Evolutionary conservation across 2,797 vertebrate species (phyloP).

Genomic region (Hephaestus fuliginosus): DNA sequence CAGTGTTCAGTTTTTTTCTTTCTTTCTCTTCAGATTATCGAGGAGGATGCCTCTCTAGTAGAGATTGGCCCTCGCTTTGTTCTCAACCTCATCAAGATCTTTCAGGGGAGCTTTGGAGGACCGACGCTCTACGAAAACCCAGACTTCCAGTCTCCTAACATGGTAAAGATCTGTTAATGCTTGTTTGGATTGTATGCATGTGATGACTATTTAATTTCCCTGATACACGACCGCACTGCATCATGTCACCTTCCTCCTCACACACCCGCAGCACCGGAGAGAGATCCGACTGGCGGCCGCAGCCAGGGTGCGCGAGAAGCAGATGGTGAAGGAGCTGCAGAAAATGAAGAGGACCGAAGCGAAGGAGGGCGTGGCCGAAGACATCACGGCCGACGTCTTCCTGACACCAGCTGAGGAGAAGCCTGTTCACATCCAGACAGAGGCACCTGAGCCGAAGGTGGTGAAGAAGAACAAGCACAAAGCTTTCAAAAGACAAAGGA

Average conservation of each 20-base stretch:
- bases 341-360: constrained; percentile 86
- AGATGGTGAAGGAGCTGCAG: constrained; percentile 92
- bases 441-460: constrained; percentile 85
- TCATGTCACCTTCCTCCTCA: background rate
- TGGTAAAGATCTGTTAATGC: constrained; percentile 82
- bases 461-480: constrained; percentile 88
- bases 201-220: background rate
- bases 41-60: constrained; percentile 96
- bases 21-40: constrained; percentile 89
- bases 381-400: constrained; percentile 93
- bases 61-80: constrained; percentile 98
- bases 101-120: constrained; percentile 97
- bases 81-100: constrained; percentile 96
- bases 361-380: constrained; percentile 81
- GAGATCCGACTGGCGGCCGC: constrained; percentile 88
- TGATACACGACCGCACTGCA: background rate
- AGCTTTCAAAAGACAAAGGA: constrained; percentile 90
- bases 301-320: constrained; percentile 91
- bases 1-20: background rate
- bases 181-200: background rate
- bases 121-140: constrained; percentile 95
- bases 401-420: constrained; percentile 88
- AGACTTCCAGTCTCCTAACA: constrained; percentile 93
- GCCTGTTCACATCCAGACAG: constrained; percentile 85
- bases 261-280: constrained; percentile 87